Conservation (phyloP, 2,113 vertebrate genomes). For the Tragulus kanchil region DNA sequence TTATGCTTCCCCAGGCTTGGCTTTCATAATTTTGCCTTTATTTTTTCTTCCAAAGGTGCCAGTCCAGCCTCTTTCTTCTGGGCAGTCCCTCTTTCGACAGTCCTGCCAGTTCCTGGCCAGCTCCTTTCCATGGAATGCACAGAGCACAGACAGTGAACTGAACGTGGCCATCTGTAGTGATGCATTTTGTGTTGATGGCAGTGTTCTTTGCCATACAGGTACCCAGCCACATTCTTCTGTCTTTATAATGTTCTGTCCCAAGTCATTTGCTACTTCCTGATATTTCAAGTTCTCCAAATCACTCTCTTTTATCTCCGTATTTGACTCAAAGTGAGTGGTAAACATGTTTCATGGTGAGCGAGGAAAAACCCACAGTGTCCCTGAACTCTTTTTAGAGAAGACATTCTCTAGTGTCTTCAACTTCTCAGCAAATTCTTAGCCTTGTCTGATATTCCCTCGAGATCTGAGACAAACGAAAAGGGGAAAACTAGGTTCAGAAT, state of each 20-base stretch:
- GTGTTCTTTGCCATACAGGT: background rate
- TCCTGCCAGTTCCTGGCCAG: background rate
- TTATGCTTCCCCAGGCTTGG: background rate
- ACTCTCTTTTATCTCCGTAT: background rate
- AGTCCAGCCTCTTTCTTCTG: background rate
- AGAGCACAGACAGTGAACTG: background rate
- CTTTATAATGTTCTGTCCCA: background rate
- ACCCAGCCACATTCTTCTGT: background rate
- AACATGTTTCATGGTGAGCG: background rate
- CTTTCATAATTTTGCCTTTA: background rate
- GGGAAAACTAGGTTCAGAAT: background rate
- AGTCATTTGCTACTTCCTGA: background rate
- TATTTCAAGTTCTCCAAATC: background rate
- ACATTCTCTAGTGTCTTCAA: background rate
- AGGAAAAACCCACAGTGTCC: background rate
- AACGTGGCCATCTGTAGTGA: fast-evolving
- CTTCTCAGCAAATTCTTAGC: background rate
- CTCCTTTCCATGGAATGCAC: background rate
- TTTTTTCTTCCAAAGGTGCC: background rate
- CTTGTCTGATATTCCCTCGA: background rate
- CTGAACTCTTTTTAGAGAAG: background rate
- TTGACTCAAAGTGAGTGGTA: background rate
- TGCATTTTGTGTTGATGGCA: background rate
- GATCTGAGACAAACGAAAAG: background rate
- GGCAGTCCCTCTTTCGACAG: background rate